Percentiles rank a stretch among this genome's conserved stretches.
These are phyloP conservation scores for Antedon mediterranea DNA, from an alignment of 53 echinoderm and acorn worm species.

Conservation along the genomic window DNA sequence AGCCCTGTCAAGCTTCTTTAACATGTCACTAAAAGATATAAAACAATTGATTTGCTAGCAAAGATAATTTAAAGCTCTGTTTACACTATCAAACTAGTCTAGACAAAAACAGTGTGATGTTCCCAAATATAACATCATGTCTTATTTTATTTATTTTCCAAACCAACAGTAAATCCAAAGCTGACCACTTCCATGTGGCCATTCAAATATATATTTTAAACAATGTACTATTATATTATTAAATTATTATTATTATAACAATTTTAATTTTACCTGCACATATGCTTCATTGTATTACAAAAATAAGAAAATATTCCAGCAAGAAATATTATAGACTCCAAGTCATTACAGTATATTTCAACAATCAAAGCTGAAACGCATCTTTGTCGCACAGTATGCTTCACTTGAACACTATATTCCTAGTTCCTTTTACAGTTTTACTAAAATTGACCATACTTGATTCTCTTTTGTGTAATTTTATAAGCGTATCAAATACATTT, in stretches of 20 bases:
- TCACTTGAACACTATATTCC: too few species aligned
- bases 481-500: background rate
- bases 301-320: background rate
- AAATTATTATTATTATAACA: background rate
- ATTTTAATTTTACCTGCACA: background rate
- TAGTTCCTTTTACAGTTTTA: background rate
- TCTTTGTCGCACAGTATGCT: background rate
- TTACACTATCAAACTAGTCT: too few species aligned
- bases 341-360: background rate
- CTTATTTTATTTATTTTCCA: too few species aligned
- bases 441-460: background rate
- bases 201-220: too few species aligned
- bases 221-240: too few species aligned
- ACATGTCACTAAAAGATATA: constrained; percentile 35
- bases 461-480: background rate
- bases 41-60: too few species aligned
- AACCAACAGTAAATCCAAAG: too few species aligned
- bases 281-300: background rate
- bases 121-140: too few species aligned
- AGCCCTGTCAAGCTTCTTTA: constrained; percentile 62
- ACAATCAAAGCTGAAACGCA: background rate
- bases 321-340: too few species aligned
- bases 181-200: too few species aligned
- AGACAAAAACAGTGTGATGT: too few species aligned
- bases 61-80: too few species aligned